Evolutionary conservation across 1,140 invertebrate species (phyloP).

Genomic region (Dicyema japonicum): DNA sequence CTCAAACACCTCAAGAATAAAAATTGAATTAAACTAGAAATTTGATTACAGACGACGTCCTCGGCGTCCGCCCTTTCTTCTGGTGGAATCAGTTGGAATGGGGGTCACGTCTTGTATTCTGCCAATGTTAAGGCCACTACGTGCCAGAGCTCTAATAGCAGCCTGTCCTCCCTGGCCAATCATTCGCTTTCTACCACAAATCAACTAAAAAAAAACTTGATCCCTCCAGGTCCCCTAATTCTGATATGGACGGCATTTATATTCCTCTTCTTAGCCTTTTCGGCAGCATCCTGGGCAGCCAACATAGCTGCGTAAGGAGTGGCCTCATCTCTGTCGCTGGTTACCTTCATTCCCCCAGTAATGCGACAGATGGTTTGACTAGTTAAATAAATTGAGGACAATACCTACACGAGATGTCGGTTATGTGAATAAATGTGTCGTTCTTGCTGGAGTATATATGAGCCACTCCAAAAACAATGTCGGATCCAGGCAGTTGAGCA

Average conservation of each 20-base stretch:
- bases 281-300: conserved; percentile 96
- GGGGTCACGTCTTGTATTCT: conserved; percentile 90
- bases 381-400: conserved; percentile 3
- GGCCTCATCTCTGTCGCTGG: conserved; percentile 94
- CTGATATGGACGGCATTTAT: conserved; percentile 94
- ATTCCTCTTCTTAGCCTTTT: conserved; percentile 72
- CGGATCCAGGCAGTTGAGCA: conserved; percentile 77
- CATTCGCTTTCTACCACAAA: conserved; percentile 16
- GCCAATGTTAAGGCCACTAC: conserved; percentile 94
- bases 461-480: conserved; percentile 86
- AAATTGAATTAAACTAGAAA: too few relatives aligned
- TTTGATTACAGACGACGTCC: conserved; percentile 92
- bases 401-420: conserved; percentile 32
- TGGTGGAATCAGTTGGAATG: conserved; percentile 81
- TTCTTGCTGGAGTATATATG: conserved; percentile 99
- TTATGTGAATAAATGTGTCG: conserved; percentile 97
- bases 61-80: conserved; percentile 92
- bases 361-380: conserved; percentile 88
- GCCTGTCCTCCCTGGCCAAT: conserved; percentile 80
- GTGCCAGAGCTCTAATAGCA: conserved; percentile 70
- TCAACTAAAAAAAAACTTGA: conserved; percentile 24
- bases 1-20: too few relatives aligned
- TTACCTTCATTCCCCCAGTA: conserved; percentile 98
- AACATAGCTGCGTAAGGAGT: conserved; percentile 99
- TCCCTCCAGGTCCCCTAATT: conserved; percentile 79